These are phyloP conservation scores for Nomada goodeniana DNA, from an alignment of 2,888 invertebrate genomes.

Conservation along the genomic window DNA sequence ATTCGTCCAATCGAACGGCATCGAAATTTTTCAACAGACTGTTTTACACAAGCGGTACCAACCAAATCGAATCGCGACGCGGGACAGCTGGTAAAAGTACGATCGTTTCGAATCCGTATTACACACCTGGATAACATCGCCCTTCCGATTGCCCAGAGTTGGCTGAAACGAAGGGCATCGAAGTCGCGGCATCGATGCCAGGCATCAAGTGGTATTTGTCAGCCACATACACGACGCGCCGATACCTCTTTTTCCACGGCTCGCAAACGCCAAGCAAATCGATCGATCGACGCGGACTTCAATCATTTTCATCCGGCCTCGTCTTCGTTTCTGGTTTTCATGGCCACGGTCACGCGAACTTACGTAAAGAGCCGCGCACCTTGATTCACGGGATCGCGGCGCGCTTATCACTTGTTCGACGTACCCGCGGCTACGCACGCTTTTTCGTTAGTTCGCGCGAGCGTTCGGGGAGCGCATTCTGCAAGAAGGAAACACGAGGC, in stretches of 20 bases:
- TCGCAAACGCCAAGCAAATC: constrained; percentile 13
- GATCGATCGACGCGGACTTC: not conserved
- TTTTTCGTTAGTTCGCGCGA: constrained; percentile 26
- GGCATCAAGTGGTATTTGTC: constrained; percentile 10
- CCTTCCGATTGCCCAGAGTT: not conserved
- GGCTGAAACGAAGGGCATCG: not conserved
- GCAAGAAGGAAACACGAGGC: not conserved
- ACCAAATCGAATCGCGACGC: not conserved
- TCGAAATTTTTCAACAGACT: not conserved
- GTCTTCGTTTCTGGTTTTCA: constrained; percentile 23
- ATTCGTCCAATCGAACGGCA: not conserved
- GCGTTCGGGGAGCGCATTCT: not conserved
- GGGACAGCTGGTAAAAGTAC: not conserved
- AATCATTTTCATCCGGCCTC: constrained; percentile 19
- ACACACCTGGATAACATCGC: not conserved
- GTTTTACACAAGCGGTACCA: not conserved
- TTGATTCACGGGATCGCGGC: constrained; percentile 32
- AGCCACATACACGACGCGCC: not conserved
- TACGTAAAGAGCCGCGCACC: constrained; percentile 51
- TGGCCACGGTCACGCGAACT: constrained; percentile 59
- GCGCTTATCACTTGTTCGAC: constrained; percentile 58
- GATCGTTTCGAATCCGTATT: not conserved
- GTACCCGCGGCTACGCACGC: constrained; percentile 37
- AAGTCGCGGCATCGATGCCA: not conserved
- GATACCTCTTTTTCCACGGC: not conserved